These are phyloP conservation scores for Galaxea fascicularis DNA, from an alignment of 92 coral and sea anemone species.

Conservation along the genomic window DNA sequence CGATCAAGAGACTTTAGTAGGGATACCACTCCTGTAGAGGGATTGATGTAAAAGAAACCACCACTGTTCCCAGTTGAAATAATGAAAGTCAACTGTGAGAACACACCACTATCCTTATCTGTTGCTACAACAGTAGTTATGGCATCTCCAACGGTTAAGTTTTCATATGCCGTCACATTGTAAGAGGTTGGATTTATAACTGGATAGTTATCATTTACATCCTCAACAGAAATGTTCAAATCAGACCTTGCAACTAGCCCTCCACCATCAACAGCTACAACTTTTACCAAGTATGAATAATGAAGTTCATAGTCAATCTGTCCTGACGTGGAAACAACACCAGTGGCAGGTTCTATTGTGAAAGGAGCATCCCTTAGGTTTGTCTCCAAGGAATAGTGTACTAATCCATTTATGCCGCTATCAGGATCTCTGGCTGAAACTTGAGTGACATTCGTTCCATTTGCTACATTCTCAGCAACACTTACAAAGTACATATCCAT, in stretches of 20 bases:
- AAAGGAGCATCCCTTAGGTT: constrained; percentile 53
- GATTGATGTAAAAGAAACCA: constrained; percentile 67
- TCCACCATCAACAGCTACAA: constrained; percentile 90
- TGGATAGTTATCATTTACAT: constrained; percentile 90
- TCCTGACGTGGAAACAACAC: constrained; percentile 70
- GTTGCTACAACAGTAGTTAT: constrained; percentile 72
- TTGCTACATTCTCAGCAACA: constrained; percentile 73
- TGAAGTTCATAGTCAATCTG: constrained; percentile 77
- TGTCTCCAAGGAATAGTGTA: constrained; percentile 58
- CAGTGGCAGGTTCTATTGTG: constrained; percentile 66
- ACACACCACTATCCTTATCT: constrained; percentile 86
- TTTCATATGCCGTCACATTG: constrained; percentile 68
- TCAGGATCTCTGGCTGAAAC: constrained; percentile 86
- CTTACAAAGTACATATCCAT: constrained; percentile 64
- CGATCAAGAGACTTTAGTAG: constrained; percentile 82
- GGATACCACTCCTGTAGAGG: constrained; percentile 63
- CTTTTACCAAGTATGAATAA: constrained; percentile 63
- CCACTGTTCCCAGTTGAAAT: constrained; percentile 73
- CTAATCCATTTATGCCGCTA: constrained; percentile 72
- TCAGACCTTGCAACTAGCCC: constrained; percentile 64
- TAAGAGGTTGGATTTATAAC: constrained; percentile 73
- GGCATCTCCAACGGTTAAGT: constrained; percentile 56
- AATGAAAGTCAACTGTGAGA: constrained; percentile 68
- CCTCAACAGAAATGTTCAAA: constrained; percentile 79
- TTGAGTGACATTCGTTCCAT: constrained; percentile 59